Conservation (phyloP, 2,113 vertebrate genomes). For the Empidonax traillii region DNA sequence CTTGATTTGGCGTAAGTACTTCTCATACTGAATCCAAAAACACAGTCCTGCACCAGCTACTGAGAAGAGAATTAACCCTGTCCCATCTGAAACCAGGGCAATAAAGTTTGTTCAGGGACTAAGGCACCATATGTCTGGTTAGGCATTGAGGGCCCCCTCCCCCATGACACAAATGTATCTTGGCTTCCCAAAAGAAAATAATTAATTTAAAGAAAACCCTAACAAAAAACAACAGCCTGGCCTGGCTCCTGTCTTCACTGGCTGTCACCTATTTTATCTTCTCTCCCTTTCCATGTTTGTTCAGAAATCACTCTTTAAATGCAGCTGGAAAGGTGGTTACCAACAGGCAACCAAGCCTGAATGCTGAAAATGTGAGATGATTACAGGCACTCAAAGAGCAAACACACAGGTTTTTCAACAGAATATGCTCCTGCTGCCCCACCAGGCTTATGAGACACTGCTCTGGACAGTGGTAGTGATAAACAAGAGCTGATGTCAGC, state of each 20-base stretch:
- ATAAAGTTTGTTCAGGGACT: neutral
- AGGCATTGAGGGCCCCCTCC: neutral
- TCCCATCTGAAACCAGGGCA: neutral
- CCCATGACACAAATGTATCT: neutral
- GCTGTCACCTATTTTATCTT: neutral
- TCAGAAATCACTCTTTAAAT: neutral
- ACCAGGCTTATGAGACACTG: neutral
- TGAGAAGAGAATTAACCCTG: neutral
- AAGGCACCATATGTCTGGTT: neutral
- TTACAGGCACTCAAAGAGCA: neutral
- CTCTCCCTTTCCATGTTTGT: neutral
- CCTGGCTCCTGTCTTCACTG: neutral
- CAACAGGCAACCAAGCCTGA: neutral
- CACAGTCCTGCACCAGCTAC: neutral
- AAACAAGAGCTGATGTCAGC: neutral
- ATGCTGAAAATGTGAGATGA: neutral
- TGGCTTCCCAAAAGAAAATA: neutral
- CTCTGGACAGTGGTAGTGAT: neutral
- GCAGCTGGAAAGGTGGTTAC: slow-evolving; percentile 22
- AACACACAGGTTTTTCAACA: neutral
- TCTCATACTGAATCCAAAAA: neutral
- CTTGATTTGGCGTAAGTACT: neutral
- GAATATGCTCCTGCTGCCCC: neutral
- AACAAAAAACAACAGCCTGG: neutral
- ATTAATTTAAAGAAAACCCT: neutral